Evolutionary conservation across 2,113 vertebrate genomes (phyloP).

Genomic region (Miniopterus natalensis): DNA sequence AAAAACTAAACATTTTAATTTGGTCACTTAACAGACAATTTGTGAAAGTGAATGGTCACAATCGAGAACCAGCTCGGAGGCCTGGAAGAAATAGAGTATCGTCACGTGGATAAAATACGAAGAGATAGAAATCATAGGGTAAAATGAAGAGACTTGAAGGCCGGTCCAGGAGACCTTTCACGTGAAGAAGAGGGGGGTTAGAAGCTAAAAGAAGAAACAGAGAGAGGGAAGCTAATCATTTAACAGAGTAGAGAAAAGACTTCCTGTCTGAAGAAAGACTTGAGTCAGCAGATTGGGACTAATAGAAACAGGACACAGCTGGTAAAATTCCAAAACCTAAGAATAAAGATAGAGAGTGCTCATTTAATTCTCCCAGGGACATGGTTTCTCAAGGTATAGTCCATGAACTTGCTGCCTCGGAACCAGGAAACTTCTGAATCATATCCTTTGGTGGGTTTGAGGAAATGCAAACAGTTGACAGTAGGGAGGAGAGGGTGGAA

Average conservation of each 20-base stretch:
- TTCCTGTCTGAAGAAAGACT: slow-evolving; percentile 2
- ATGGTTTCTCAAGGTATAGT: neutral
- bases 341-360: neutral
- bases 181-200: neutral
- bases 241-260: neutral
- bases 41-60: neutral
- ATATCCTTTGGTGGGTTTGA: neutral
- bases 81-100: neutral
- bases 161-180: neutral
- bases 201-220: neutral
- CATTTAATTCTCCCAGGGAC: neutral
- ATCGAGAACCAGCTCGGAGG: neutral
- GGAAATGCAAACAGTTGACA: neutral
- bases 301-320: neutral
- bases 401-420: neutral
- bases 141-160: neutral
- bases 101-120: neutral
- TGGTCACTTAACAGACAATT: neutral
- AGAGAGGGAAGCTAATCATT: neutral
- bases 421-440: neutral
- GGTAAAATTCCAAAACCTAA: neutral
- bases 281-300: neutral
- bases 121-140: neutral
- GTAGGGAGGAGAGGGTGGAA: neutral
- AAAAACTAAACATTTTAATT: neutral